A percentile compares a stretch with the other conserved stretches of the same genome.
Conservation (phyloP, 1,140 invertebrate species). For the Ylistrum balloti region DNA sequence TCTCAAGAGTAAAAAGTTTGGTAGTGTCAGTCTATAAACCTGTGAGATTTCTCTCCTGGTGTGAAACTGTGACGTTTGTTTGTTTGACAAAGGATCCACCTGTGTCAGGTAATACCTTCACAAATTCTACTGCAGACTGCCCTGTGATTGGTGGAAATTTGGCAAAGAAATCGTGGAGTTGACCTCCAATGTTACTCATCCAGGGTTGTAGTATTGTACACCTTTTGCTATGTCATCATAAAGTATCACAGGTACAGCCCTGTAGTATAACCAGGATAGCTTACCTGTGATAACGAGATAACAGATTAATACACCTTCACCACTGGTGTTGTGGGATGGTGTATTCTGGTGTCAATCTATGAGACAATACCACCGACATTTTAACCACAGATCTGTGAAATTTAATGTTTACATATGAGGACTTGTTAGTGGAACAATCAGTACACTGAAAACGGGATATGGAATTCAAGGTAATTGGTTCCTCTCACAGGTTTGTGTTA, state of each 20-base stretch:
- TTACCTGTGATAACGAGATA: background rate
- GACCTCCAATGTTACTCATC: constrained; percentile 2
- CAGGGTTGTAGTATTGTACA: background rate
- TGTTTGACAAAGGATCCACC: constrained; percentile 25
- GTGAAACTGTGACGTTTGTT: constrained; percentile 18
- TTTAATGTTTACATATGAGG: background rate
- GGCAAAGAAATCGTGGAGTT: constrained; percentile 21
- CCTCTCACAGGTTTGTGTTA: background rate
- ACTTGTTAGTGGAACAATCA: background rate
- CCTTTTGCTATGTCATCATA: constrained; percentile 34
- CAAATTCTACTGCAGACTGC: background rate
- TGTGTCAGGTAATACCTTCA: background rate
- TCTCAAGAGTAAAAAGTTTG: constrained; percentile 6
- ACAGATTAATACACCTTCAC: background rate
- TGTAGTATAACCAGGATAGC: constrained; percentile 23
- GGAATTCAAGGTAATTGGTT: background rate
- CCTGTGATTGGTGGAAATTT: background rate
- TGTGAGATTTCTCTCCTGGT: constrained; percentile 10
- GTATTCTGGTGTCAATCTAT: background rate
- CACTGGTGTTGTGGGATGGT: background rate
- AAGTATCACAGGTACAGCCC: background rate
- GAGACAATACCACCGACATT: background rate
- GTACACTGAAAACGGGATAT: background rate
- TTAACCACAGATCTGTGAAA: constrained; percentile 16
- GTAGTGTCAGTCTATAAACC: background rate